These are phyloP conservation scores for Megalops cyprinoides DNA, from an alignment of 2,797 vertebrate genomes.

Conservation along the genomic window DNA sequence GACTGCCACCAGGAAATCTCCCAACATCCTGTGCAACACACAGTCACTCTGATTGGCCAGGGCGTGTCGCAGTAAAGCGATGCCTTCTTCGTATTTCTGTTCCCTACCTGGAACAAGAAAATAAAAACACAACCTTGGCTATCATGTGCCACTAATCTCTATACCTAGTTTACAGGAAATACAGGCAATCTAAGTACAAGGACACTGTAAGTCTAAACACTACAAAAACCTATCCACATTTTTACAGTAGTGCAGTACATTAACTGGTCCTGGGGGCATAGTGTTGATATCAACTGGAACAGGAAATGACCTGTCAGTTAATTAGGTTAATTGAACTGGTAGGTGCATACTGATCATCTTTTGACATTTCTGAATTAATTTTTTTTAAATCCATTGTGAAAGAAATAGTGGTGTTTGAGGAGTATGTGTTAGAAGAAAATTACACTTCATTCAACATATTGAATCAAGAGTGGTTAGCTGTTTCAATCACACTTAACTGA, in stretches of 20 bases:
- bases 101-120: constrained; percentile 82
- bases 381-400: not conserved
- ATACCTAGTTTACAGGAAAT: not conserved
- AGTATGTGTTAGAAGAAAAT: not conserved
- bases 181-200: not conserved
- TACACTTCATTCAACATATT: not conserved
- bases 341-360: not conserved
- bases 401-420: not conserved
- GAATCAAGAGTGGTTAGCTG: no score
- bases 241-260: not conserved
- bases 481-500: no score
- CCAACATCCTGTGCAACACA: constrained; percentile 95
- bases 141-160: no score
- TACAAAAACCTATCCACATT: not conserved
- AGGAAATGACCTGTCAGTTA: not conserved
- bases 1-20: constrained; percentile 95
- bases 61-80: constrained; percentile 88
- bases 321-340: not conserved
- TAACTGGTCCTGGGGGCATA: no score
- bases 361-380: not conserved
- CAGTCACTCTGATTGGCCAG: constrained; percentile 97
- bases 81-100: constrained; percentile 96
- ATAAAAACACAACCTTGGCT: constrained; percentile 6
- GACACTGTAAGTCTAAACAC: not conserved
- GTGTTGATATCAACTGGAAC: no score